Conservation (phyloP, 2,113 vertebrate genomes). For the Pipra filicauda region DNA sequence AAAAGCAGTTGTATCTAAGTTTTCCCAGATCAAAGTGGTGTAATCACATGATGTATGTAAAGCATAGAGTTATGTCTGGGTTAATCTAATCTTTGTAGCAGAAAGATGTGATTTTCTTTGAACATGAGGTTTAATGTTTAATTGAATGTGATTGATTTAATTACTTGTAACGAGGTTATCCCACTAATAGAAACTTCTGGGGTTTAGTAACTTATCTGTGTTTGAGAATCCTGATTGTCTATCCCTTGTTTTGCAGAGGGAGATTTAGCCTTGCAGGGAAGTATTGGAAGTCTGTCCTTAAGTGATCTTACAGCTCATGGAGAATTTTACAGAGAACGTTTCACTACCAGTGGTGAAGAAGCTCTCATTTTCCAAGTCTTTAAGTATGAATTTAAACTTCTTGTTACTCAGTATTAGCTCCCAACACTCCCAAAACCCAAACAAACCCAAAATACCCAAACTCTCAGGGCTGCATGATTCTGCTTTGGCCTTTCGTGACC, state of each 20-base stretch:
- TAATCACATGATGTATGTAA: neutral
- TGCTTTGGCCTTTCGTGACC: neutral
- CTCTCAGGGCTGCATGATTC: neutral
- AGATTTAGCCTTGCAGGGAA: constrained; percentile 88
- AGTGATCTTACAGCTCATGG: constrained; percentile 94
- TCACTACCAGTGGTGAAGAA: constrained; percentile 92
- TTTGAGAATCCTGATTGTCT: neutral
- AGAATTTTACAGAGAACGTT: constrained; percentile 92
- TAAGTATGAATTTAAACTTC: constrained; percentile 76
- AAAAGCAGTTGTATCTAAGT: neutral
- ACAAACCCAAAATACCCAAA: neutral
- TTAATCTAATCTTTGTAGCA: neutral
- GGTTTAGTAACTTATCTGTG: neutral
- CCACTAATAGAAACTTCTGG: neutral
- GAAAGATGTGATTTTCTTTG: neutral
- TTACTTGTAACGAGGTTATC: neutral
- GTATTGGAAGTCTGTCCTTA: constrained; percentile 91
- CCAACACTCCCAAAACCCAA: neutral
- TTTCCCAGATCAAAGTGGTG: neutral
- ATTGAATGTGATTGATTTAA: neutral
- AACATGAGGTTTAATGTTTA: neutral
- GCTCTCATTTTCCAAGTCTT: constrained; percentile 91
- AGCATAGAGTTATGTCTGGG: neutral
- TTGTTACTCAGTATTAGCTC: neutral
- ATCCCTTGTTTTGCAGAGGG: constrained; percentile 77